A percentile compares a stretch with the other conserved stretches of the same genome.
Conservation (phyloP, 2,113 vertebrate genomes). For the Cochlearius cochlearius region DNA sequence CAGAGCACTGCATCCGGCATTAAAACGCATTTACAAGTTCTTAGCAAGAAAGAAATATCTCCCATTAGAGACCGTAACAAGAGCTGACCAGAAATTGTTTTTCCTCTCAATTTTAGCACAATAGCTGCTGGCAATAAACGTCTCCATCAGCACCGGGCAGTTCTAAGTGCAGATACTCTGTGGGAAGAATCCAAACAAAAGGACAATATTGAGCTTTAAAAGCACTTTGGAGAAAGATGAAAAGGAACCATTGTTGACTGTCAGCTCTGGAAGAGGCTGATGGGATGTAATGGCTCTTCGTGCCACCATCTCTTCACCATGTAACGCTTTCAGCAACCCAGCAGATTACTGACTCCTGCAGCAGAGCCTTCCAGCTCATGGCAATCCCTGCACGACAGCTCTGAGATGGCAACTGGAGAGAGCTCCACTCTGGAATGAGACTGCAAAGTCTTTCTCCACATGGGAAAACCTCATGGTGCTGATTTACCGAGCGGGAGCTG, state of each 20-base stretch:
- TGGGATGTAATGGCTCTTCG: neutral
- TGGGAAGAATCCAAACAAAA: neutral
- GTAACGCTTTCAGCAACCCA: neutral
- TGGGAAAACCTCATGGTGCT: neutral
- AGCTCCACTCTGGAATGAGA: neutral
- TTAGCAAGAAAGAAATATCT: neutral
- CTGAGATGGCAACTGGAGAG: neutral
- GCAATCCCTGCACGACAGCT: neutral
- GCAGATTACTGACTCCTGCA: neutral
- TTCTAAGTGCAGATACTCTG: neutral
- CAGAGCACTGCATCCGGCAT: neutral
- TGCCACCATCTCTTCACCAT: neutral
- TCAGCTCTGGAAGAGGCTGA: neutral
- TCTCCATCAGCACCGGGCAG: slow-evolving; percentile 2
- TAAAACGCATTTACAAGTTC: neutral
- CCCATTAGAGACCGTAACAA: neutral
- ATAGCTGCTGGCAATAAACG: neutral
- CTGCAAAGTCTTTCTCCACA: neutral
- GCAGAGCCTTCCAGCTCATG: neutral
- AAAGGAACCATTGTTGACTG: neutral
- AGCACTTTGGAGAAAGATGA: neutral
- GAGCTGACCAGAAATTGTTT: slow-evolving; percentile 14
- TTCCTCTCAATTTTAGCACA: slow-evolving; percentile 3
- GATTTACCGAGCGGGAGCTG: neutral
- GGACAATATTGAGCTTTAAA: neutral